Base-by-base conservation (phyloP, 2,797 vertebrate species). In the Cephalopachus bancanus region DNA sequence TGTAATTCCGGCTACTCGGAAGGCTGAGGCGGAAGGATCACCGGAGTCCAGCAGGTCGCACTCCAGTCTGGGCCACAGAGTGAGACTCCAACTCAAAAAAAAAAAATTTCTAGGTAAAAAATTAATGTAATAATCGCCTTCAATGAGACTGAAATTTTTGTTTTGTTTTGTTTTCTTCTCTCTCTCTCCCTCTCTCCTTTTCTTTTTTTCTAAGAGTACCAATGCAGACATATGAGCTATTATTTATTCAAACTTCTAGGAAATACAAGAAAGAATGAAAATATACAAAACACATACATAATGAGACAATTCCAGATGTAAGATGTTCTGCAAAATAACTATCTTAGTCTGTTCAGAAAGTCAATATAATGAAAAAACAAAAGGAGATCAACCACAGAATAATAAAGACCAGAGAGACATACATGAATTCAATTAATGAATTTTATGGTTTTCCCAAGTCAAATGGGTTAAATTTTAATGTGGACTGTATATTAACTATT, bases 101-200 rank as follows among this genome's bases (percentile, higher is more conserved):
- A n/a, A n/a, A n/a, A n/a, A n/a, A n/a, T 67, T 74, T 93, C 33
- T 55, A 62, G 72, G 30, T 93, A 83, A 65, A 44, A 93, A 89
- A 65, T 64, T 64, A 72, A 69, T 24, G 16, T 79, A 67, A 62
- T 83, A 69, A 67, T 87, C 30, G 64, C 30, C 3, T 33, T 5
- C 19, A 20, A 3, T 75, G 49, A 53, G 20, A 55, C 28, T 53
- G 10, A 44, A n/a, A 1, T 53, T 57, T 93, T 67, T 37, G 20
- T 33, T 80, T 44, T 22, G 69, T 15, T 65, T 86, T 26, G 1
- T 76, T 76, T 91, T 60, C 1, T 19, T 83, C 1, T 28, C 4
- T 91, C 2, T n/a, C 12, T 53, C 28, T 10, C 19, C 12, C 9
- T 60, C n/a, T 64, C 49, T 9, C 91, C 24, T 62, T 24, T 33